Conservation (phyloP, 1,140 invertebrate species). For the Tetramorium simillimum region DNA sequence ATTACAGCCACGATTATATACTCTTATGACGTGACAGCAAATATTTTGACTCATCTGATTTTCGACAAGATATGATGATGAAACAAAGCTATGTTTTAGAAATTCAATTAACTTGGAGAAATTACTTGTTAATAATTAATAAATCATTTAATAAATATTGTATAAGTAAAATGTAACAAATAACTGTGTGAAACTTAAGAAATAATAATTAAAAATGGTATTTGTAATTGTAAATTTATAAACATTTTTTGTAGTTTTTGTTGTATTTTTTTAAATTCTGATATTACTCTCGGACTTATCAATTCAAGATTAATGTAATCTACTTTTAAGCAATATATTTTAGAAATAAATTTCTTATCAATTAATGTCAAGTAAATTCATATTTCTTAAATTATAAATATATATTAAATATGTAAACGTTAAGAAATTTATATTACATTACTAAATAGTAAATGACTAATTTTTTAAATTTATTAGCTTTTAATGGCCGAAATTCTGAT, state of each 20-base stretch:
- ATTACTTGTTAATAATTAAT: background rate
- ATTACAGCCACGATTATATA: slow-evolving; percentile 45
- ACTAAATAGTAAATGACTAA: background rate
- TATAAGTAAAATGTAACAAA: background rate
- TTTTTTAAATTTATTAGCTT: background rate
- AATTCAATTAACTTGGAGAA: background rate
- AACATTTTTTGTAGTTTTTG: background rate
- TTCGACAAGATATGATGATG: background rate
- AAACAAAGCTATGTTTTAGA: background rate
- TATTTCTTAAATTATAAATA: background rate
- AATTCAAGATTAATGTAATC: background rate
- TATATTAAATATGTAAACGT: background rate
- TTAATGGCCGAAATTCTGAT: background rate
- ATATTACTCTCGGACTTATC: background rate
- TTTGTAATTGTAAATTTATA: background rate
- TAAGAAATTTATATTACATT: background rate
- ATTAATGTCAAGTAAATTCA: slow-evolving; percentile 2
- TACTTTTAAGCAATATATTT: background rate
- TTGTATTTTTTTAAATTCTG: background rate
- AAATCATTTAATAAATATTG: background rate
- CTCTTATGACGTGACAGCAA: slow-evolving; percentile 2
- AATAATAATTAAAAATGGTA: background rate
- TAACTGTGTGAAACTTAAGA: background rate
- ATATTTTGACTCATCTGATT: slow-evolving; percentile 4
- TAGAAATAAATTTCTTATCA: background rate